Evolutionary conservation across 2,797 vertebrate genomes (phyloP).

Genomic region (Enteromius argenteus): DNA sequence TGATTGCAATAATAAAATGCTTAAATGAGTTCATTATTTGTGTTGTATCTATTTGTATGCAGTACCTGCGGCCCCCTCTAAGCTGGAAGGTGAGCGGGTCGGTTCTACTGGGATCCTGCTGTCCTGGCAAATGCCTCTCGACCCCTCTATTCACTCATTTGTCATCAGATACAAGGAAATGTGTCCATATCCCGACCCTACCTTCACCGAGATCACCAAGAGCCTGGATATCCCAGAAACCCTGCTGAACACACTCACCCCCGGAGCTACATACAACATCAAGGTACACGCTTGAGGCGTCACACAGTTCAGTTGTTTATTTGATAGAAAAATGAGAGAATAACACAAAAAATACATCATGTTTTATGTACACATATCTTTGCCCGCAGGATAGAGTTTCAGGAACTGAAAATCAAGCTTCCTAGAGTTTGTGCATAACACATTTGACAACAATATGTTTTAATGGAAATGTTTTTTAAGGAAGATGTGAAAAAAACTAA

Average conservation of each 20-base stretch:
- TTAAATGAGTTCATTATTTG: background rate
- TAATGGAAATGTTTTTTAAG: background rate
- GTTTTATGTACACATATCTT: background rate
- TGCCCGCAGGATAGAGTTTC: background rate
- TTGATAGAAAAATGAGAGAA: conserved; percentile 1
- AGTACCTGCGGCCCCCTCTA: conserved; percentile 84
- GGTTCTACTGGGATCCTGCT: conserved; percentile 96
- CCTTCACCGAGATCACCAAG: conserved; percentile 83
- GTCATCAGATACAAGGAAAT: conserved; percentile 93
- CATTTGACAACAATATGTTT: background rate
- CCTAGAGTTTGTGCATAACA: background rate
- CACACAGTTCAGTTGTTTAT: background rate
- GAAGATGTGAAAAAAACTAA: background rate
- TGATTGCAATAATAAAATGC: background rate
- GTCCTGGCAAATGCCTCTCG: conserved; percentile 84
- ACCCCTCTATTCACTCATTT: conserved; percentile 82
- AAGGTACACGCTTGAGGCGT: conserved; percentile 41
- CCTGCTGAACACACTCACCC: conserved; percentile 89
- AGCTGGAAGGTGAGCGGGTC: conserved; percentile 87
- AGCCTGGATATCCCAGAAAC: conserved; percentile 86
- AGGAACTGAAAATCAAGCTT: background rate
- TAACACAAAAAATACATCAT: background rate
- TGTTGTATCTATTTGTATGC: conserved; percentile 31
- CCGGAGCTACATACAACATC: conserved; percentile 93
- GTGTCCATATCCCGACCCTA: conserved; percentile 88